phyloP scores from a whole-genome alignment of 2,888 invertebrate genomes.

The Alviniconcha strummeri region DNA sequence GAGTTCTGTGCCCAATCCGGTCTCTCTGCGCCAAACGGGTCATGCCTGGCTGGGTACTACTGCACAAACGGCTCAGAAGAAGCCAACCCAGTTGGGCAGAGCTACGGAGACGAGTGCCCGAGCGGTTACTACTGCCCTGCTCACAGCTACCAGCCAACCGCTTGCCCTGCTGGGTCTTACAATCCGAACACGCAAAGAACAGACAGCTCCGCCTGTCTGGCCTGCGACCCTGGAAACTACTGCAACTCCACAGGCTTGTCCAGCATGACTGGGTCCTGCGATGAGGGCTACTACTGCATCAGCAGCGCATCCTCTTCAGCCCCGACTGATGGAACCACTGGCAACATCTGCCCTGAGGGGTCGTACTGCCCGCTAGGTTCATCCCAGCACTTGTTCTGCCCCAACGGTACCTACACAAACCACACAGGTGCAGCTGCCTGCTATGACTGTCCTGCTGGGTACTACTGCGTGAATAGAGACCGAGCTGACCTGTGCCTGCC shows the following conservation, averaged over 20 bases:
- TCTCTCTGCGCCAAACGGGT: slow-evolving; percentile 59
- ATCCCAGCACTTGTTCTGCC: slow-evolving; percentile 61
- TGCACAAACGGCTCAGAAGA: slow-evolving; percentile 64
- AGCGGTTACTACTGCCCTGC: slow-evolving; percentile 65
- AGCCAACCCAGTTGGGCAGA: slow-evolving; percentile 62
- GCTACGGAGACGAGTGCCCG: slow-evolving; percentile 70
- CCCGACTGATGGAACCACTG: slow-evolving; percentile 64
- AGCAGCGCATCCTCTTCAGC: slow-evolving; percentile 57
- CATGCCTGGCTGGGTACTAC: slow-evolving; percentile 67
- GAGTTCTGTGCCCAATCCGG: slow-evolving; percentile 66
- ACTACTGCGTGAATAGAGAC: slow-evolving; percentile 66
- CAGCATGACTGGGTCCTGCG: slow-evolving; percentile 62
- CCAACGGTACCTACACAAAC: slow-evolving; percentile 70
- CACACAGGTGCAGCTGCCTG: slow-evolving; percentile 66
- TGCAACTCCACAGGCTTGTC: slow-evolving; percentile 63
- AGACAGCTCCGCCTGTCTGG: slow-evolving; percentile 59
- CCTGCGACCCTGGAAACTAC: slow-evolving; percentile 66
- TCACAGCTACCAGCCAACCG: slow-evolving; percentile 61
- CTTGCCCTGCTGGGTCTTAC: slow-evolving; percentile 68
- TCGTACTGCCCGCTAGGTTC: slow-evolving; percentile 65
- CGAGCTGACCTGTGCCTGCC: slow-evolving; percentile 65
- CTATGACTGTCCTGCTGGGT: slow-evolving; percentile 63
- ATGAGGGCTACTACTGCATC: slow-evolving; percentile 66
- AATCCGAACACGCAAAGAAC: slow-evolving; percentile 59
- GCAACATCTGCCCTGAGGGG: slow-evolving; percentile 68